Evolutionary conservation across 2,888 invertebrate species (phyloP), one percentile per base, ranked within the genome.

Genomic region (Oscheius onirici): DNA sequence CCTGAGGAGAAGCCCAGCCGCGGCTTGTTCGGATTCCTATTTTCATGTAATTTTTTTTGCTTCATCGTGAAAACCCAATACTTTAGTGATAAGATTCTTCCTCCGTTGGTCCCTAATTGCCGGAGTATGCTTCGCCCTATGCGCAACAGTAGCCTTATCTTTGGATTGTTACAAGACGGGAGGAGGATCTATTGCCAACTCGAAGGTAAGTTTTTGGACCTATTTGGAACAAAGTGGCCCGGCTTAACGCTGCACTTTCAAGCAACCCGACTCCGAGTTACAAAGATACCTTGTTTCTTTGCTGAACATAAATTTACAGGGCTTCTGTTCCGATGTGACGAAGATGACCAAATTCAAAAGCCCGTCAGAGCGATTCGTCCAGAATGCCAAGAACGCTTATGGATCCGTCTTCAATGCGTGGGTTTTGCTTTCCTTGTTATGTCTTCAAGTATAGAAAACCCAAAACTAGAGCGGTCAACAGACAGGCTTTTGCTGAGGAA

Each of bases 291-390:
- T 2, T 26, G 3, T 68, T 43, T 46, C 28, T 5, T 66, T n/a
- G 13, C 10, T 13, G 28, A 51, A 15, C 26, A 15, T 3, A 17
- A 22, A 61, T 49, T 58, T 51, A n/a, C 26, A 55, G 26, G 76
- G 77, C 34, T 69, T 80, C 41, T 80, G 80, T 63, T 54, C 72
- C 34, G 80, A 80, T 52, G 6, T 80, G 22, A 60, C 66, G 2
- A 61, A 65, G 17, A 0, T 78, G 63, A n/a, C 63, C 15, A 49
- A 65, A 11, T 72, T 70, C 34, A 44, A 63, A 17, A 65, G 66
- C 43, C 76, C 78, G 22, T 73, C 76, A 2, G 68, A 74, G 20
- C 24, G 57, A 3, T 78, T 80, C 46, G 26, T 26, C 1, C 55
- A 49, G n/a, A 76, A 79, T 26, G 28, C 61, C 3, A 26, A 44